These are phyloP conservation scores for Epinephelus fuscoguttatus DNA, from an alignment of 2,113 vertebrate genomes.

Conservation along the genomic window DNA sequence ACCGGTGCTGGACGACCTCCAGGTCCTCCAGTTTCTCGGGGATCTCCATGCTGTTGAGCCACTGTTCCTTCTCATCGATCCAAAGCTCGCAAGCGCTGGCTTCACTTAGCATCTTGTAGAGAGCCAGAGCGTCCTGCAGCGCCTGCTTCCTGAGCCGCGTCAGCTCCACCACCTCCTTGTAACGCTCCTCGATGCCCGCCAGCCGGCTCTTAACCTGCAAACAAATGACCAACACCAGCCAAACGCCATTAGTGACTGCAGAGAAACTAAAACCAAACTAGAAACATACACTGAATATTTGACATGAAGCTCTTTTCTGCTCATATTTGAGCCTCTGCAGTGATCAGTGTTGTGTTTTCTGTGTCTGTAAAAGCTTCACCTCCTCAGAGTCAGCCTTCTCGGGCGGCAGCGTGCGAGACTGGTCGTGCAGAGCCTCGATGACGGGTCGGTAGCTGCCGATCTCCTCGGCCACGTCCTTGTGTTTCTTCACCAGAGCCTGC, in stretches of 20 bases:
- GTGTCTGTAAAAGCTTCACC: constrained; percentile 59
- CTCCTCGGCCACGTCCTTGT: constrained; percentile 97
- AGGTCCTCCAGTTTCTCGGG: constrained; percentile 98
- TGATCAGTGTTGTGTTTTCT: not conserved
- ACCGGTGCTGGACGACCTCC: constrained; percentile 99
- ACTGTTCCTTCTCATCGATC: constrained; percentile 98
- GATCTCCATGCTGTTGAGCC: constrained; percentile 97
- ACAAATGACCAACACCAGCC: not conserved
- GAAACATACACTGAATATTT: too few relatives aligned
- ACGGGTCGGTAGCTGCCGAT: constrained; percentile 92
- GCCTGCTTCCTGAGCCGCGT: constrained; percentile 94
- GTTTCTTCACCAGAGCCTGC: constrained; percentile 97
- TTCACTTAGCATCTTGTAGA: constrained; percentile 97
- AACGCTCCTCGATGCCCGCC: constrained; percentile 90
- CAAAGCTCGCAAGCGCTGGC: constrained; percentile 95
- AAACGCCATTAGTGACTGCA: not conserved
- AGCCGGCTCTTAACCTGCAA: constrained; percentile 82
- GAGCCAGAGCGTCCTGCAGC: constrained; percentile 95
- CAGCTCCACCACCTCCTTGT: constrained; percentile 94
- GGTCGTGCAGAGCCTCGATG: constrained; percentile 93
- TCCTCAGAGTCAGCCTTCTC: constrained; percentile 87
- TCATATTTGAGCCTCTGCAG: not conserved
- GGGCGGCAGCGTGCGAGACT: constrained; percentile 88
- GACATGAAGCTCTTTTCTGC: too few relatives aligned
- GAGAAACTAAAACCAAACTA: not conserved